Evolutionary conservation across 2,113 vertebrate genomes (phyloP).

Genomic region (Brienomyrus brachyistius): DNA sequence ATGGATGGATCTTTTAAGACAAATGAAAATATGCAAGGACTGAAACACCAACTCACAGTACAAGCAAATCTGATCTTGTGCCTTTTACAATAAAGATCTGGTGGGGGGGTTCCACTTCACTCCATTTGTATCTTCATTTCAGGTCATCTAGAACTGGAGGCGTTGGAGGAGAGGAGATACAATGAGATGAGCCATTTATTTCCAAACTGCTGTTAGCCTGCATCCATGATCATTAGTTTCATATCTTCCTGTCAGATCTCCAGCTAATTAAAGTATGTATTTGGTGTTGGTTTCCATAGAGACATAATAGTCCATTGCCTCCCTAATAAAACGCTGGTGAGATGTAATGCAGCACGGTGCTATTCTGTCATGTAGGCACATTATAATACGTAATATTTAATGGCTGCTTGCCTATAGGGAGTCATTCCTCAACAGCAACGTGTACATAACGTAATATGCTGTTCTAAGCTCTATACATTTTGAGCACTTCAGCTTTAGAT

Average conservation of each 20-base stretch:
- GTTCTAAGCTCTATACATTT: background rate
- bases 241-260: slow-evolving; percentile 44
- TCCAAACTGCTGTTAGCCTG: background rate
- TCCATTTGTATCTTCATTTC: background rate
- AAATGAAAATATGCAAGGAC: background rate
- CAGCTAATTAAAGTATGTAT: slow-evolving; percentile 43
- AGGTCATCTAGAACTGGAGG: background rate
- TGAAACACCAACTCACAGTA: background rate
- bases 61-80: background rate
- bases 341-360: slow-evolving; percentile 32
- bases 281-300: slow-evolving; percentile 41
- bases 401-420: background rate
- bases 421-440: background rate
- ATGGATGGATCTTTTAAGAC: background rate
- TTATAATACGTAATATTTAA: slow-evolving; percentile 25
- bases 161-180: background rate
- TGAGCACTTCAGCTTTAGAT: background rate
- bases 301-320: slow-evolving; percentile 40
- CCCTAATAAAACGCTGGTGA: slow-evolving; percentile 26
- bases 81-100: background rate
- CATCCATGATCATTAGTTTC: background rate
- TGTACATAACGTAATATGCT: background rate
- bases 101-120: background rate
- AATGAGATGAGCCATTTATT: background rate
- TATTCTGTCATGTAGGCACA: slow-evolving; percentile 38